A percentile compares a stretch with the other conserved stretches of the same genome.
Conservation (phyloP, 2,797 vertebrate genomes). For the Dicrostonyx torquatus region DNA sequence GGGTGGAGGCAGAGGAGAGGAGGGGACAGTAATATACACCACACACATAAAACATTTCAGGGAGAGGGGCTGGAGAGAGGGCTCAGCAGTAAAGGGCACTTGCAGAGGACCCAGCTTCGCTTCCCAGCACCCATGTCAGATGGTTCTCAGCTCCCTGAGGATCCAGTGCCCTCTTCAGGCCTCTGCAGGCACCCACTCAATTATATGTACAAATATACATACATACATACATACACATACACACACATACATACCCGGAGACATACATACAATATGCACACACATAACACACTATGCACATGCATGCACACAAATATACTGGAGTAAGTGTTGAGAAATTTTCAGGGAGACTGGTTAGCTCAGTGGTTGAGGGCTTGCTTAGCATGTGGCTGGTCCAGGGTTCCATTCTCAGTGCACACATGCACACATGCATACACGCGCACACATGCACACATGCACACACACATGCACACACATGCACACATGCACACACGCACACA, state of each 20-base stretch:
- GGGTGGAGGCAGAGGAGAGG: too few species aligned
- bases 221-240: neutral
- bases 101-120: neutral
- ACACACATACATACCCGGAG: neutral
- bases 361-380: neutral
- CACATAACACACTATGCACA: too few species aligned
- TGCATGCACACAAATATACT: neutral
- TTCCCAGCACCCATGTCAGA: neutral
- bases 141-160: neutral
- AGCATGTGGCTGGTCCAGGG: neutral
- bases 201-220: too few species aligned
- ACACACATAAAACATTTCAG: neutral
- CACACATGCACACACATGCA: neutral
- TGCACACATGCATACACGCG: neutral
- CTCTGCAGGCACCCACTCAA: neutral
- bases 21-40: neutral
- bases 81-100: neutral
- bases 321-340: neutral
- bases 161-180: neutral
- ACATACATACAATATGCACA: too few species aligned
- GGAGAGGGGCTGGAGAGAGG: neutral
- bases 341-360: neutral
- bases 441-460: neutral
- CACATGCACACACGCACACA: neutral
- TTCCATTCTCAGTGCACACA: neutral